Evolutionary conservation across 2,113 vertebrate species (phyloP).

Genomic region (Baryphthengus martii): DNA sequence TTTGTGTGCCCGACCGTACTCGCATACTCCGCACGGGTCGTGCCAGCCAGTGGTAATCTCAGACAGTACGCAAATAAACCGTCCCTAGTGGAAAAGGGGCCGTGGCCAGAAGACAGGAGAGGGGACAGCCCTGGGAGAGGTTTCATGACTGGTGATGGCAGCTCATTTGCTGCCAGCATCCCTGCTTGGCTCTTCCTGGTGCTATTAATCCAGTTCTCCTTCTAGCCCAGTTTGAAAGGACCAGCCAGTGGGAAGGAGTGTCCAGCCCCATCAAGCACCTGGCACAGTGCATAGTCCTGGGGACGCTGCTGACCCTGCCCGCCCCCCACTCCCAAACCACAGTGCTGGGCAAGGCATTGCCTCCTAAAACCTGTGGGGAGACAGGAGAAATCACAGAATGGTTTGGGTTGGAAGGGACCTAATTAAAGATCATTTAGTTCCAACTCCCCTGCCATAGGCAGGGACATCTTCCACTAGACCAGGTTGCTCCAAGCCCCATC

Average conservation of each 20-base stretch:
- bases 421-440: not conserved
- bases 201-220: not conserved
- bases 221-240: not conserved
- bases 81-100: not conserved
- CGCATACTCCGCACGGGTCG: rapidly evolving
- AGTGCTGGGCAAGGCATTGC: not conserved
- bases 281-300: rapidly evolving
- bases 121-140: not conserved
- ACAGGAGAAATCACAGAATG: not conserved
- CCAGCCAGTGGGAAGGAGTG: not conserved
- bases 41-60: not conserved
- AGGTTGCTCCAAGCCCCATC: not conserved
- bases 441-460: not conserved
- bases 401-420: not conserved
- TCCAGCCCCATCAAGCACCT: not conserved
- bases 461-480: not conserved
- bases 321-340: not conserved
- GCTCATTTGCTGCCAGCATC: not conserved
- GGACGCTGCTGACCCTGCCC: not conserved
- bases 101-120: not conserved
- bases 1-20: not conserved
- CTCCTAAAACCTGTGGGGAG: not conserved
- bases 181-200: not conserved
- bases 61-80: not conserved
- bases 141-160: not conserved